Conservation (phyloP, 2,888 invertebrate genomes). For the Malthinus flaveolus region DNA sequence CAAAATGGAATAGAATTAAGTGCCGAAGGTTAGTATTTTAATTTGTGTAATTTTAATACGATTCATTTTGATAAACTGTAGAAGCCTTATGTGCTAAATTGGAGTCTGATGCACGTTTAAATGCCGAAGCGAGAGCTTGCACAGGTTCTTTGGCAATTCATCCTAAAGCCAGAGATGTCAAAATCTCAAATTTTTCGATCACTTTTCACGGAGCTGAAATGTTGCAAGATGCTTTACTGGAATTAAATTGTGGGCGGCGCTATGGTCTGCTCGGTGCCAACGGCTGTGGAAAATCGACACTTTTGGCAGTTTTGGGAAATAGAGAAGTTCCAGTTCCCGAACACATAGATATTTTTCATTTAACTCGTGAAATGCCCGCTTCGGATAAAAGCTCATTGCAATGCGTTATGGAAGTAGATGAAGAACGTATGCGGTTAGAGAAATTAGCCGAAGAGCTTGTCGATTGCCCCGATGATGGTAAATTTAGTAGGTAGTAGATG, state of each 20-base stretch:
- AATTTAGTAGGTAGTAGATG: slow-evolving; percentile 24
- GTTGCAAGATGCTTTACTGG: slow-evolving; percentile 92
- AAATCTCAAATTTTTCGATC: slow-evolving; percentile 94
- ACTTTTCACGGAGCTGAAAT: slow-evolving; percentile 98
- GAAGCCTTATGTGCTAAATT: slow-evolving; percentile 85
- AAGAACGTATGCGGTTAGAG: slow-evolving; percentile 89
- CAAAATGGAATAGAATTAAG: slow-evolving; percentile 63
- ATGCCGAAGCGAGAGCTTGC: slow-evolving; percentile 90
- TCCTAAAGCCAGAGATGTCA: slow-evolving; percentile 93
- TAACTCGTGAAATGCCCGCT: slow-evolving; percentile 97
- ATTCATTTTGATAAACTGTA: slow-evolving; percentile 47
- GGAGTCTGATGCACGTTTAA: slow-evolving; percentile 88
- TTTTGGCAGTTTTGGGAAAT: slow-evolving; percentile 88
- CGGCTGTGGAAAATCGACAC: slow-evolving; percentile 97
- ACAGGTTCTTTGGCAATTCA: slow-evolving; percentile 96
- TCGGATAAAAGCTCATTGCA: slow-evolving; percentile 93
- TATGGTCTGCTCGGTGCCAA: slow-evolving; percentile 98
- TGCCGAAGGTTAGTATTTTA: slow-evolving; percentile 65
- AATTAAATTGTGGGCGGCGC: slow-evolving; percentile 92
- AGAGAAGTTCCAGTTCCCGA: slow-evolving; percentile 95
- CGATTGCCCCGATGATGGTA: slow-evolving; percentile 84
- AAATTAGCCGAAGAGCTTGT: slow-evolving; percentile 88
- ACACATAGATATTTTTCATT: slow-evolving; percentile 96
- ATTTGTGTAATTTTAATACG: slow-evolving; percentile 4
- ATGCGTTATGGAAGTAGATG: slow-evolving; percentile 98